A percentile compares a stretch with the other conserved stretches of the same genome.
Evolutionary conservation across 92 coral and sea anemone genomes (phyloP).

Genomic region (Parazoanthus atlanticus): DNA sequence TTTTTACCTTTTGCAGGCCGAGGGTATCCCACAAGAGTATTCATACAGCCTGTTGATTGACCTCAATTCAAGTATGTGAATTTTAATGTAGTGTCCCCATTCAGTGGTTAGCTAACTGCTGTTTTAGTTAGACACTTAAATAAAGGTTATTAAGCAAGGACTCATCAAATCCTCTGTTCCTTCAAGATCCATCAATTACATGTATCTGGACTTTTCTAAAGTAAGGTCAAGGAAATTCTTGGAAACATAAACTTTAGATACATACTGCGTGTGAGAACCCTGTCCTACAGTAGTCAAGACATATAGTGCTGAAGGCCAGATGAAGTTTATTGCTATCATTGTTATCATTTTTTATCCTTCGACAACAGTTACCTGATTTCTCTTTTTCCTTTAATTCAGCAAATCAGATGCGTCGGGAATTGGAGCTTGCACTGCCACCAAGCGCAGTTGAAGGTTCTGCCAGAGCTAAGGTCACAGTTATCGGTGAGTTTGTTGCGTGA

Average conservation of each 20-base stretch:
- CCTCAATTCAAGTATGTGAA: slow-evolving; percentile 89
- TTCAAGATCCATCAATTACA: not conserved
- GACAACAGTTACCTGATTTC: not conserved
- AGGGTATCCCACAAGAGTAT: slow-evolving; percentile 88
- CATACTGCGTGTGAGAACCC: not conserved
- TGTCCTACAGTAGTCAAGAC: too few species aligned
- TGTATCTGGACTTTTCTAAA: not conserved
- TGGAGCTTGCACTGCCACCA: slow-evolving; percentile 82
- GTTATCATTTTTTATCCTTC: not conserved
- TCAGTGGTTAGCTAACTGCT: too few species aligned
- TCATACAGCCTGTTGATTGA: slow-evolving; percentile 90
- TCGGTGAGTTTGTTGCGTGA: slow-evolving; percentile 62
- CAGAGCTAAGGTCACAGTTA: slow-evolving; percentile 70
- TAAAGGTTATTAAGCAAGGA: too few species aligned
- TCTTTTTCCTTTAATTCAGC: slow-evolving; percentile 49
- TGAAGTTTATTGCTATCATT: too few species aligned
- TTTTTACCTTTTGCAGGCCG: slow-evolving; percentile 61
- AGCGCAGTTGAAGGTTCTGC: slow-evolving; percentile 84
- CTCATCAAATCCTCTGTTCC: not conserved
- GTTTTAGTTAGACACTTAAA: too few species aligned
- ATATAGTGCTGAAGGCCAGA: not conserved
- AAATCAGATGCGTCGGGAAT: slow-evolving; percentile 59
- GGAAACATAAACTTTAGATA: not conserved
- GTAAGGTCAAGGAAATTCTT: not conserved
- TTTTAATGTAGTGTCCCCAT: too few species aligned